phyloP scores from a whole-genome alignment of 2,888 invertebrate genomes.

The Pterostichus madidus region DNA sequence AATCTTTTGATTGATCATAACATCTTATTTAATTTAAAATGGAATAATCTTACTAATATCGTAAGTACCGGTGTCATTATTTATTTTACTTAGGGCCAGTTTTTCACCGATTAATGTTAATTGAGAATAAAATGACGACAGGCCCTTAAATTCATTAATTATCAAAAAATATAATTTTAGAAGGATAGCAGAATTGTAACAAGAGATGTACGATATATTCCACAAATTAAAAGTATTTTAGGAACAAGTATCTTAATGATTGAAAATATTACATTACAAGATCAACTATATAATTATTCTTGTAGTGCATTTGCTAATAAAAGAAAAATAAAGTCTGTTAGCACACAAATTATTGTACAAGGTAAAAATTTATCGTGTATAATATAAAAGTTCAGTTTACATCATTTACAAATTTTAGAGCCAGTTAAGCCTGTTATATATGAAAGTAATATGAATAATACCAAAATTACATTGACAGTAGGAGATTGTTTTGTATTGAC shows the following conservation, averaged over 20 bases:
- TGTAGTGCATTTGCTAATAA: not conserved
- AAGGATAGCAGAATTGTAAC: not conserved
- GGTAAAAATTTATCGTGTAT: not conserved
- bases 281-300: not conserved
- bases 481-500: not conserved
- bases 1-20: not conserved
- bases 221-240: not conserved
- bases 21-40: not conserved
- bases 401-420: not conserved
- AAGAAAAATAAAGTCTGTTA: not conserved
- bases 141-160: no score
- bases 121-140: no score
- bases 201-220: not conserved
- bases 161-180: not conserved
- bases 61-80: not conserved
- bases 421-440: not conserved
- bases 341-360: not conserved
- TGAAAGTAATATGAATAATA: conserved; percentile 1
- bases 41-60: not conserved
- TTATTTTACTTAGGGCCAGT: no score
- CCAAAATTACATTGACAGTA: not conserved
- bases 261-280: not conserved
- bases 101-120: no score
- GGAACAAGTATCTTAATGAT: not conserved
- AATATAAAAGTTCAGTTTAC: not conserved